phyloP scores from a whole-genome alignment of 92 coral and sea anemone species.

The Heteractis magnifica region DNA sequence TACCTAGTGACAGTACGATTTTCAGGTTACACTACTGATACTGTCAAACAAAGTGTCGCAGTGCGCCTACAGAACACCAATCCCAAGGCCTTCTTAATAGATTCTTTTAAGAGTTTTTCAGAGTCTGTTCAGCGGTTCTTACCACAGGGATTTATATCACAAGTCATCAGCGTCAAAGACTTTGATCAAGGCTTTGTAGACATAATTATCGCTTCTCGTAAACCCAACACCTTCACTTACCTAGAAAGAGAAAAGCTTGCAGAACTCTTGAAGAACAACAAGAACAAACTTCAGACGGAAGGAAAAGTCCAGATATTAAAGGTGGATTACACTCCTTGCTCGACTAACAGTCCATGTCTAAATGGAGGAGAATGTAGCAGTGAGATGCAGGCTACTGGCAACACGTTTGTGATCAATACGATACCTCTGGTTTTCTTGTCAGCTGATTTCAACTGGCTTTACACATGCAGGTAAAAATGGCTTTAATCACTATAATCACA shows the following conservation, averaged over 20 bases:
- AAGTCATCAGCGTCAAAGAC: conserved; percentile 67
- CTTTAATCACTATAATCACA: background rate
- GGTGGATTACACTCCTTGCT: conserved; percentile 83
- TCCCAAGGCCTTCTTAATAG: conserved; percentile 56
- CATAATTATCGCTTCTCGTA: conserved; percentile 61
- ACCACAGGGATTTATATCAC: conserved; percentile 55
- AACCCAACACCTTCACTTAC: conserved; percentile 33
- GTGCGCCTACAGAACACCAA: conserved; percentile 62
- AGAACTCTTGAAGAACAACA: conserved; percentile 53
- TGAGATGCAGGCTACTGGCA: conserved; percentile 58
- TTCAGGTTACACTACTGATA: conserved; percentile 55
- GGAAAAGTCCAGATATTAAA: conserved; percentile 57
- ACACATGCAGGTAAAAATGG: conserved; percentile 49
- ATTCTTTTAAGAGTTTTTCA: conserved; percentile 57
- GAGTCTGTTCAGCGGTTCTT: conserved; percentile 58
- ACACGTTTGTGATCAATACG: conserved; percentile 43
- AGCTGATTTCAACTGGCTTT: conserved; percentile 71
- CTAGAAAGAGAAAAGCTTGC: conserved; percentile 57
- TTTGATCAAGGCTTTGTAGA: conserved; percentile 62
- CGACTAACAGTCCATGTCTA: conserved; percentile 68
- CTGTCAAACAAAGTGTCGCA: conserved; percentile 67
- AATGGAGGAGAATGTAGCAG: conserved; percentile 89
- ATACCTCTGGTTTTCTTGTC: conserved; percentile 66
- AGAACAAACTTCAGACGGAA: conserved; percentile 59
- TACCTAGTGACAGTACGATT: conserved; percentile 74